Evolutionary conservation across 2,888 invertebrate genomes (phyloP).

Genomic region (Noctua comes): DNA sequence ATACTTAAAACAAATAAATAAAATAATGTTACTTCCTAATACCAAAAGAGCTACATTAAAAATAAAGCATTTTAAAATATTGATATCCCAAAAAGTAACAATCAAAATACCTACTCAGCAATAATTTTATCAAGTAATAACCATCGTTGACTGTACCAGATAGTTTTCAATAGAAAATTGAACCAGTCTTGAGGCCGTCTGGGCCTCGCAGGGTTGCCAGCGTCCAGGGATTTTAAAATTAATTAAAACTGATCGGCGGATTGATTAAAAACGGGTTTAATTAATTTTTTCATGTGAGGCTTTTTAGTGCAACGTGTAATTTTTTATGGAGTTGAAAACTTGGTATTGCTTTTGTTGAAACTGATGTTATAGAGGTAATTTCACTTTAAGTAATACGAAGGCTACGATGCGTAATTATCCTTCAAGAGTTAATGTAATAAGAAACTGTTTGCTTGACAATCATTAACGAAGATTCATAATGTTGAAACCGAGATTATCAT

Average conservation of each 20-base stretch:
- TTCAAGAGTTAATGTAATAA: background rate
- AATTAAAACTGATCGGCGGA: conserved; percentile 58
- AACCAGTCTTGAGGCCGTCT: conserved; percentile 65
- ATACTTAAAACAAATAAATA: background rate
- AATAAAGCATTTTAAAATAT: too few relatives aligned
- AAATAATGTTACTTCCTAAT: rapidly evolving
- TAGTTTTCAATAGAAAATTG: conserved; percentile 72
- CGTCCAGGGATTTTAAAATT: conserved; percentile 49
- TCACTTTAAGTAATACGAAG: background rate
- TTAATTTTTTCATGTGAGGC: conserved; percentile 37
- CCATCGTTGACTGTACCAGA: conserved; percentile 59
- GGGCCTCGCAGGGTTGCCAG: conserved; percentile 60
- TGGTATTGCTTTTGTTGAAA: conserved; percentile 6
- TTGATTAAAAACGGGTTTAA: conserved; percentile 53
- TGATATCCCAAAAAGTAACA: background rate
- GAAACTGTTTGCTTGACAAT: background rate
- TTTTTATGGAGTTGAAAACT: conserved; percentile 1
- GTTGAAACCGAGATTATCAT: too few relatives aligned
- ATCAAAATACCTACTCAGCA: background rate
- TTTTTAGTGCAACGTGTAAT: conserved; percentile 9
- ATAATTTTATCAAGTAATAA: background rate
- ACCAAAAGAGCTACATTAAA: background rate
- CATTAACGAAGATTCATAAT: too few relatives aligned
- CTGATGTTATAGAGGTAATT: background rate
- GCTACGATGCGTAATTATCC: background rate